Evolutionary conservation across 1,140 invertebrate genomes (phyloP).

Genomic region (Oscheius sp.): DNA sequence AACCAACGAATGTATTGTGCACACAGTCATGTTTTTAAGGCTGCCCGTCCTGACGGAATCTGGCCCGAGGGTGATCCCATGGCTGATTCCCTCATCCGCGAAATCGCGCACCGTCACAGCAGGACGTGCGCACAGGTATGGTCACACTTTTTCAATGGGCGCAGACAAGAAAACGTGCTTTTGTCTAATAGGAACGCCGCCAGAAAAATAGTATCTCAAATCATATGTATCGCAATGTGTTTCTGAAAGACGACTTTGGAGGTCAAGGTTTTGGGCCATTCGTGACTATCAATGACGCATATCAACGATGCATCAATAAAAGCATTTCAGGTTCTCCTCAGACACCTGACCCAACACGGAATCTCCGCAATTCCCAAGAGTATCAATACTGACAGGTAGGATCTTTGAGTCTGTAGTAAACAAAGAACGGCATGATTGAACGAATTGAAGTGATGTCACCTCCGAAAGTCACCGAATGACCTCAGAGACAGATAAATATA

Average conservation of each 20-base stretch:
- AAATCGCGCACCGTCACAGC: conserved; percentile 19
- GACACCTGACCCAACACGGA: conserved; percentile 59
- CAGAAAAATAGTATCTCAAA: not conserved
- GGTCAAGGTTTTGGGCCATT: not conserved
- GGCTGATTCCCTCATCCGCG: conserved; percentile 17
- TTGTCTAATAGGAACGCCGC: too few relatives aligned
- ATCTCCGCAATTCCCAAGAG: conserved; percentile 62
- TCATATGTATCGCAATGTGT: not conserved
- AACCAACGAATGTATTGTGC: not conserved
- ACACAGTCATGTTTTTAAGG: not conserved
- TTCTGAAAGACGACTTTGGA: not conserved
- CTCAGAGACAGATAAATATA: conserved; percentile 29
- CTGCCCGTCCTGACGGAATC: conserved; percentile 21
- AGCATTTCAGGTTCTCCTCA: conserved; percentile 62
- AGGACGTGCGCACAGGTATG: conserved; percentile 18
- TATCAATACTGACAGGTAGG: conserved; percentile 21
- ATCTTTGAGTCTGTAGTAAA: too few relatives aligned
- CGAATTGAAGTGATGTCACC: too few relatives aligned
- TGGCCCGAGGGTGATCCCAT: conserved; percentile 35
- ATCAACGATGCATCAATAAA: not conserved
- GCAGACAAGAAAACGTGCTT: not conserved
- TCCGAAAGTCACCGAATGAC: too few relatives aligned
- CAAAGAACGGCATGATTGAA: too few relatives aligned
- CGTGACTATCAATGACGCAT: not conserved
- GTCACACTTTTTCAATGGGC: not conserved